Evolutionary conservation across 2,113 vertebrate species (phyloP).

Genomic region (Nothocercus julius): DNA sequence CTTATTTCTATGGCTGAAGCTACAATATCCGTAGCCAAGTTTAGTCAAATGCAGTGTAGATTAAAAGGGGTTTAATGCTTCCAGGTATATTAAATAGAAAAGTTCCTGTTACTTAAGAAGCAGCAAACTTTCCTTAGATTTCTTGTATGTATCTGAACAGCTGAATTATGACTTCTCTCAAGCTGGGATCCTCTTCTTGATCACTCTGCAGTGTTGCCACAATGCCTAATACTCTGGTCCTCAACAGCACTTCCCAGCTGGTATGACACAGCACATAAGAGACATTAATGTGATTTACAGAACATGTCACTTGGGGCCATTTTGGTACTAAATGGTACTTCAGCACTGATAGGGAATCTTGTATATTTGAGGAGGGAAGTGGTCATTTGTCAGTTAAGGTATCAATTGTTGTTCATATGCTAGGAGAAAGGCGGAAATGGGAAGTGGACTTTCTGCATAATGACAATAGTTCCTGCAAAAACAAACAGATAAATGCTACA

Average conservation of each 20-base stretch:
- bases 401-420: neutral
- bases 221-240: neutral
- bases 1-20: neutral
- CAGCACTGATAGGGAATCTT: neutral
- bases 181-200: neutral
- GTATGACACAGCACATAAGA: neutral
- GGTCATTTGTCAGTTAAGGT: neutral
- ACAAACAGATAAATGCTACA: neutral
- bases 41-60: neutral
- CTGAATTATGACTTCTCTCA: neutral
- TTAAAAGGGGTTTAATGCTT: neutral
- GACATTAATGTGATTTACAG: neutral
- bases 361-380: neutral
- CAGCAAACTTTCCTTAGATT: neutral
- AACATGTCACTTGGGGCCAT: neutral
- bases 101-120: neutral
- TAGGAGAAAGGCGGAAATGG: neutral
- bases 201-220: neutral
- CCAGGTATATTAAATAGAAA: neutral
- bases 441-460: neutral
- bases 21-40: neutral
- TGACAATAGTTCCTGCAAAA: neutral
- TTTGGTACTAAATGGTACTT: neutral
- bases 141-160: neutral
- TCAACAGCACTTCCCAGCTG: fast-evolving